Evolutionary conservation across 1,140 invertebrate genomes (phyloP).

Genomic region (Lamellibrachia luymesi): DNA sequence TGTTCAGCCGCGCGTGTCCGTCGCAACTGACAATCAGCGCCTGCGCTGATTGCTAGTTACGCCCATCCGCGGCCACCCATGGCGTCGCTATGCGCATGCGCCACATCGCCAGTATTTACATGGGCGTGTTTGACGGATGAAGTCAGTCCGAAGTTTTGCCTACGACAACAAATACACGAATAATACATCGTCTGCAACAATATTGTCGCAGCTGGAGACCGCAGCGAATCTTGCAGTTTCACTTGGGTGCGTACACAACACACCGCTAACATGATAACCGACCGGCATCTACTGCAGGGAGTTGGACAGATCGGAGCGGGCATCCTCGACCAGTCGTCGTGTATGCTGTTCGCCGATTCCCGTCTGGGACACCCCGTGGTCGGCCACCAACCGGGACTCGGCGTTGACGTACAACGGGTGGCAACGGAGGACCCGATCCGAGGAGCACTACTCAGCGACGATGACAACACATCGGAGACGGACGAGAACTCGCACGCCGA

Average conservation of each 20-base stretch:
- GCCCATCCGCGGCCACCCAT: not conserved
- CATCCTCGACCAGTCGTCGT: not conserved
- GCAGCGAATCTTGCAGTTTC: not conserved
- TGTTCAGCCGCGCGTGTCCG: not conserved
- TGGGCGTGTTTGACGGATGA: not conserved
- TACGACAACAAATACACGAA: slow-evolving; percentile 9
- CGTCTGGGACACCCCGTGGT: not conserved
- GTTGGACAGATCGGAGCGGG: not conserved
- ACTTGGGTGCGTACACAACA: not conserved
- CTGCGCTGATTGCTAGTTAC: not conserved
- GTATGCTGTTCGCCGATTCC: not conserved
- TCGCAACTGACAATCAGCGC: not conserved
- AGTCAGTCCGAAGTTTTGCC: not conserved
- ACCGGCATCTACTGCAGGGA: not conserved
- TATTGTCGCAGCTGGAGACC: not conserved
- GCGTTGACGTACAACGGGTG: not conserved
- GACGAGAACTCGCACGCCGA: not conserved
- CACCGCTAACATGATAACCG: not conserved
- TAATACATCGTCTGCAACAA: not conserved
- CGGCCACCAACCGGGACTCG: not conserved
- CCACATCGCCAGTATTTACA: not conserved
- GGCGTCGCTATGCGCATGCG: not conserved
- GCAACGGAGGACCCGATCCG: not conserved
- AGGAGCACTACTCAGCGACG: not conserved
- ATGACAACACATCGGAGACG: not conserved